phyloP scores from a whole-genome alignment of 1,140 invertebrate species.

The Pseudomyrmex pallidus region DNA sequence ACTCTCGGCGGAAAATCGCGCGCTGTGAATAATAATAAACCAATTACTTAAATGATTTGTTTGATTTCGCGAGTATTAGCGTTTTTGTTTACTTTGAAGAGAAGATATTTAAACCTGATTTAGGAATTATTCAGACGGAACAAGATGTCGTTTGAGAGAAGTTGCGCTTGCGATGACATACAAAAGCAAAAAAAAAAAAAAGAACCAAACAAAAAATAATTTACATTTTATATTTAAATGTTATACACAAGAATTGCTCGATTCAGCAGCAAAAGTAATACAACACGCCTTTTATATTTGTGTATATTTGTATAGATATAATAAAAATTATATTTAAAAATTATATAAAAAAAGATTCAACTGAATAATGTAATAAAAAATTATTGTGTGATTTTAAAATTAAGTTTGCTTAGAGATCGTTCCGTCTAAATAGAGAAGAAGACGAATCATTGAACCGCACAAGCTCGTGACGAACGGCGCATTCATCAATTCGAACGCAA shows the following conservation, averaged over 20 bases:
- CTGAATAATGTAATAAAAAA: not conserved
- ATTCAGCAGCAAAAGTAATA: too few relatives aligned
- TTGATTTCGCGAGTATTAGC: not conserved
- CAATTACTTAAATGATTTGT: slow-evolving; percentile 4
- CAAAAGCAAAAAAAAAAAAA: not conserved
- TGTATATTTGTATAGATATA: too few relatives aligned
- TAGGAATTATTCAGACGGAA: slow-evolving; percentile 24
- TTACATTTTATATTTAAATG: slow-evolving; percentile 3
- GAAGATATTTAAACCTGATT: slow-evolving; percentile 18
- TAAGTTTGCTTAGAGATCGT: not conserved
- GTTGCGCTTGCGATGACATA: not conserved
- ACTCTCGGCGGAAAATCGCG: not conserved
- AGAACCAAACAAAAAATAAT: not conserved
- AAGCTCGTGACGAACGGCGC: not conserved
- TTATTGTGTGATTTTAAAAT: too few relatives aligned
- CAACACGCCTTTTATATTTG: too few relatives aligned
- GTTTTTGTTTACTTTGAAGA: slow-evolving; percentile 28
- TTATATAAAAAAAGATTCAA: not conserved
- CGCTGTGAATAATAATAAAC: not conserved
- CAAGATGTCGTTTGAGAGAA: not conserved
- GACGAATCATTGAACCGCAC: not conserved
- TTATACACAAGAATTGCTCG: not conserved
- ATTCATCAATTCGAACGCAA: not conserved
- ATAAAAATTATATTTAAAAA: too few relatives aligned
- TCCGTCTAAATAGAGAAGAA: slow-evolving; percentile 7